A percentile compares a stretch with the other conserved stretches of the same genome.
Evolutionary conservation across 2,797 vertebrate genomes (phyloP).

Genomic region (Alfaro cultratus): DNA sequence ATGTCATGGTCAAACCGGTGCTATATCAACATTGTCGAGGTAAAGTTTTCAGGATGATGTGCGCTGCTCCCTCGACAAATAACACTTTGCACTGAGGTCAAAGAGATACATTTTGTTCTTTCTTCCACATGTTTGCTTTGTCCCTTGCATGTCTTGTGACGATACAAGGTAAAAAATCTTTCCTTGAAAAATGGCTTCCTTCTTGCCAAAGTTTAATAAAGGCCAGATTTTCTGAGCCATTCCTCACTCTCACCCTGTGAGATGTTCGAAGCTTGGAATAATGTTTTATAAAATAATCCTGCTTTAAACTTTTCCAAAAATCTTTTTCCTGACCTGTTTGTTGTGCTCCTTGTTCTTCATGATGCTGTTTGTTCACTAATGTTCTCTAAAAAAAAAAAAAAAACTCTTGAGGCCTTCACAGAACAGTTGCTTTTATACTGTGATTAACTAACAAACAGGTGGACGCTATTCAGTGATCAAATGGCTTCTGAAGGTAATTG

Average conservation of each 20-base stretch:
- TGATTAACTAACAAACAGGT: too few relatives aligned
- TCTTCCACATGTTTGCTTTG: neutral
- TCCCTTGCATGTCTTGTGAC: neutral
- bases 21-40: constrained; percentile 21
- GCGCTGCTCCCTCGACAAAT: neutral
- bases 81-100: neutral
- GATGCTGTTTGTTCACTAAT: neutral
- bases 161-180: too few relatives aligned
- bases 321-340: neutral
- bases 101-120: neutral
- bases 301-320: neutral
- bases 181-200: neutral
- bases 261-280: neutral
- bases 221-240: neutral
- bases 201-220: neutral
- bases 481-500: neutral
- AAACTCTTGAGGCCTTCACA: too few relatives aligned
- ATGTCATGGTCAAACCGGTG: constrained; percentile 34
- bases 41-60: neutral
- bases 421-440: too few relatives aligned
- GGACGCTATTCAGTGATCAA: neutral
- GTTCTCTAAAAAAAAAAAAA: neutral
- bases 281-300: neutral
- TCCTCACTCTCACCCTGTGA: neutral
- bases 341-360: neutral